Evolutionary conservation across 1,140 invertebrate genomes (phyloP).

Genomic region (Agrilus planipennis): DNA sequence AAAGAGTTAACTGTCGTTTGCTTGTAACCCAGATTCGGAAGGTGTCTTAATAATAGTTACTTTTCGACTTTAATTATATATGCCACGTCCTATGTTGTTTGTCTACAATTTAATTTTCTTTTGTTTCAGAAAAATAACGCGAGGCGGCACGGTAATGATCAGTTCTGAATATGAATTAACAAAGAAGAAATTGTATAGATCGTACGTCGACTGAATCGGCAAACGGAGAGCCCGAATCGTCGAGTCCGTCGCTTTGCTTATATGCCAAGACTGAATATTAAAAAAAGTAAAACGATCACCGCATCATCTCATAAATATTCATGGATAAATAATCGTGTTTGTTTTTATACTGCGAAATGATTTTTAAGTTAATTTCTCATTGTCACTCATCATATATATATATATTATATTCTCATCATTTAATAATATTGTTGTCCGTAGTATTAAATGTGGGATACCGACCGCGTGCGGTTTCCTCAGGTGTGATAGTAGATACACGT

Average conservation of each 20-base stretch:
- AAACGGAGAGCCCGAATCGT: not conserved
- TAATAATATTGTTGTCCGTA: too few species aligned
- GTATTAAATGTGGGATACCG: too few species aligned
- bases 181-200: constrained; percentile 27
- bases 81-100: not conserved
- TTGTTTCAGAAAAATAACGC: constrained; percentile 29
- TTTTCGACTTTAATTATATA: too few species aligned
- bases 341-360: constrained; percentile 2
- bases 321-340: constrained; percentile 1
- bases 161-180: constrained; percentile 27
- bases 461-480: too few species aligned
- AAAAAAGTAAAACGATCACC: too few species aligned
- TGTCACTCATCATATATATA: too few species aligned
- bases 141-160: constrained; percentile 29
- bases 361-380: constrained; percentile 1
- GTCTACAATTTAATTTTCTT: constrained; percentile 4
- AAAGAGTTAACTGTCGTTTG: not conserved
- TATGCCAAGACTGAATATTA: constrained; percentile 12
- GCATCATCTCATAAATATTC: constrained; percentile 6
- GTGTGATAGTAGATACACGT: too few species aligned
- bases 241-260: constrained; percentile 5
- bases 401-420: too few species aligned
- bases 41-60: too few species aligned
- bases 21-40: too few species aligned
- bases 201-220: constrained; percentile 16